A percentile compares a stretch with the other conserved stretches of the same genome.
Evolutionary conservation across 2,113 vertebrate species (phyloP).

Genomic region (Spheniscus mendiculus): DNA sequence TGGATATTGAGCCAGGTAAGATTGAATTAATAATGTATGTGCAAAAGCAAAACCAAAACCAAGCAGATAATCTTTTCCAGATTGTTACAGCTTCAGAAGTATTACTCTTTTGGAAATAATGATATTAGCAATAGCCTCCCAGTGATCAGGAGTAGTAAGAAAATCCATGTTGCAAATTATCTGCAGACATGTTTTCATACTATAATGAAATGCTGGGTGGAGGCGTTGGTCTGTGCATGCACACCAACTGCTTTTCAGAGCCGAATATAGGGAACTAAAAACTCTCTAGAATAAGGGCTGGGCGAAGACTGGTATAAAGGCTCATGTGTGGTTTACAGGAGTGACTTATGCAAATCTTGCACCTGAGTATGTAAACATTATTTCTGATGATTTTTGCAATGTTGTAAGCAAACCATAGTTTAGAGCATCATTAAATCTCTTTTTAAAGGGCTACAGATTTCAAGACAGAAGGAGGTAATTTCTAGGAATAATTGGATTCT

Average conservation of each 20-base stretch:
- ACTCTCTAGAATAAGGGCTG: not conserved
- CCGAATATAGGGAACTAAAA: not conserved
- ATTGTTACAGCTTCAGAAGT: not conserved
- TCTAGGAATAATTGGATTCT: not conserved
- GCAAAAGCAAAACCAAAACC: not conserved
- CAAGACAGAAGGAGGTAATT: not conserved
- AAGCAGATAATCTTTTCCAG: not conserved
- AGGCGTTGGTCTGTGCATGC: not conserved
- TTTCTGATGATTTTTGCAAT: not conserved
- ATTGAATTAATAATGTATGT: not conserved
- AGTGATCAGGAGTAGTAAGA: not conserved
- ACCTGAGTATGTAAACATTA: not conserved
- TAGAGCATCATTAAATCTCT: not conserved
- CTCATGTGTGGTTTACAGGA: not conserved
- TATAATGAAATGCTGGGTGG: not conserved
- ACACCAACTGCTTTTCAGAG: not conserved
- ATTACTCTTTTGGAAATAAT: not conserved
- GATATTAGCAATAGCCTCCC: not conserved
- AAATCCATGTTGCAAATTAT: not conserved
- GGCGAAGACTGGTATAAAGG: not conserved
- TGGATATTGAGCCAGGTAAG: constrained; percentile 90
- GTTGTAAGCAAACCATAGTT: not conserved
- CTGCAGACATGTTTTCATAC: not conserved
- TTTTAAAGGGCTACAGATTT: not conserved
- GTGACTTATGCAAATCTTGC: not conserved